Evolutionary conservation across 92 coral and sea anemone species (phyloP).

Genomic region (Paragorgia papillata): DNA sequence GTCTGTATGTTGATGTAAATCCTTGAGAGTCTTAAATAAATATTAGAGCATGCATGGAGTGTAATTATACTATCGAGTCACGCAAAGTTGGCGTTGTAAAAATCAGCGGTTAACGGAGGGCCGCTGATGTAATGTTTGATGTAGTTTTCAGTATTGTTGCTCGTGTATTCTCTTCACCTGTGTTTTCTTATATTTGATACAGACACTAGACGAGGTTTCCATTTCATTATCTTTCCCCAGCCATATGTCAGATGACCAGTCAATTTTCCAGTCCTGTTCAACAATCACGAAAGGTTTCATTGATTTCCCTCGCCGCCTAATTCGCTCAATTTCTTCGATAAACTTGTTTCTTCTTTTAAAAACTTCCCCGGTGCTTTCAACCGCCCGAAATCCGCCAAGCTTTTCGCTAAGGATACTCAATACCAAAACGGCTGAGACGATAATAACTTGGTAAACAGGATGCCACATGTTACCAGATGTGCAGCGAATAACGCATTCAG

Average conservation of each 20-base stretch:
- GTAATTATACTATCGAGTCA: no score
- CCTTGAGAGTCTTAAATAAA: no score
- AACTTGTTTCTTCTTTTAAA: conserved; percentile 36
- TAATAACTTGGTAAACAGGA: conserved; percentile 24
- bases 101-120: no score
- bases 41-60: no score
- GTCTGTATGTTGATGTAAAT: no score
- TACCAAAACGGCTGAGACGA: conserved; percentile 22
- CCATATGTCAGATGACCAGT: conserved; percentile 45
- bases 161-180: conserved; percentile 7
- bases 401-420: conserved; percentile 34
- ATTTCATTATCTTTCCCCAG: conserved; percentile 35
- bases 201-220: conserved; percentile 26
- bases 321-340: conserved; percentile 38
- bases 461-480: conserved; percentile 17
- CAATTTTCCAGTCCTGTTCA: conserved; percentile 43
- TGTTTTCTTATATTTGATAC: conserved; percentile 26
- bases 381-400: conserved; percentile 12
- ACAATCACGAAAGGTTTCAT: conserved; percentile 34
- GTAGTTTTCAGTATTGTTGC: neutral
- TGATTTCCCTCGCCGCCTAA: conserved; percentile 32
- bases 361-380: neutral
- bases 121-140: no score
- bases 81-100: no score
- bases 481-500: conserved; percentile 3